Evolutionary conservation across 2,888 invertebrate species (phyloP).

Genomic region (Andrena bucephala): DNA sequence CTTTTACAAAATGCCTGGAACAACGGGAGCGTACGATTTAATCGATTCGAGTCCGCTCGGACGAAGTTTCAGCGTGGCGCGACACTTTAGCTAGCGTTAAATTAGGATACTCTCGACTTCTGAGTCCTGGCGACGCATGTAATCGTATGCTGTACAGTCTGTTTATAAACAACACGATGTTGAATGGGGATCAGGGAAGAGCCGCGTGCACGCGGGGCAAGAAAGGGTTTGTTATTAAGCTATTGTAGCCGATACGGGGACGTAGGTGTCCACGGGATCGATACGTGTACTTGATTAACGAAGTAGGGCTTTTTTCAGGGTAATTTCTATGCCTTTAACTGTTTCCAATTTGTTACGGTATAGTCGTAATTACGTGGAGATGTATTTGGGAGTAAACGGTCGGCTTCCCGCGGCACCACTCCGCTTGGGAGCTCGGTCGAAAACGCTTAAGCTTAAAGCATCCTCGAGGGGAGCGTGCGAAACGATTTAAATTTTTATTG

Average conservation of each 20-base stretch:
- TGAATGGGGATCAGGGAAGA: slow-evolving; percentile 11
- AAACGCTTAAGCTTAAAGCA: slow-evolving; percentile 24
- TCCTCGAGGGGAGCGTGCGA: slow-evolving; percentile 15
- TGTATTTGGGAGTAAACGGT: slow-evolving; percentile 10
- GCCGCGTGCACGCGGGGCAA: neutral
- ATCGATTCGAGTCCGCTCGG: slow-evolving; percentile 15
- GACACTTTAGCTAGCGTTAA: slow-evolving; percentile 29
- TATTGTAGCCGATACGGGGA: neutral
- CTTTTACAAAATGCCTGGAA: no score
- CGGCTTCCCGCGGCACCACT: slow-evolving; percentile 17
- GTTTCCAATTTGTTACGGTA: slow-evolving; percentile 51
- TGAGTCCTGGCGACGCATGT: slow-evolving; percentile 65
- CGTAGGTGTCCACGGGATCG: slow-evolving; percentile 26
- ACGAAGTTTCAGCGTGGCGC: slow-evolving; percentile 23
- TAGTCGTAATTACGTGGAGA: slow-evolving; percentile 40
- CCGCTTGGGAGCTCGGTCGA: slow-evolving; percentile 14
- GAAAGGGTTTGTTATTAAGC: neutral
- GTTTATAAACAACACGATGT: slow-evolving; percentile 72
- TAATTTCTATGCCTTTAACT: slow-evolving; percentile 65
- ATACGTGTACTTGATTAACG: slow-evolving; percentile 27
- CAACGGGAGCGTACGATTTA: slow-evolving; percentile 3
- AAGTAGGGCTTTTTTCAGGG: slow-evolving; percentile 63
- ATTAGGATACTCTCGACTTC: slow-evolving; percentile 57
- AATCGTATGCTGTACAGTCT: slow-evolving; percentile 64
- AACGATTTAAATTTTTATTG: slow-evolving; percentile 37